phyloP scores from a whole-genome alignment of 1,140 invertebrate genomes.

The Steinernema khuongi region DNA sequence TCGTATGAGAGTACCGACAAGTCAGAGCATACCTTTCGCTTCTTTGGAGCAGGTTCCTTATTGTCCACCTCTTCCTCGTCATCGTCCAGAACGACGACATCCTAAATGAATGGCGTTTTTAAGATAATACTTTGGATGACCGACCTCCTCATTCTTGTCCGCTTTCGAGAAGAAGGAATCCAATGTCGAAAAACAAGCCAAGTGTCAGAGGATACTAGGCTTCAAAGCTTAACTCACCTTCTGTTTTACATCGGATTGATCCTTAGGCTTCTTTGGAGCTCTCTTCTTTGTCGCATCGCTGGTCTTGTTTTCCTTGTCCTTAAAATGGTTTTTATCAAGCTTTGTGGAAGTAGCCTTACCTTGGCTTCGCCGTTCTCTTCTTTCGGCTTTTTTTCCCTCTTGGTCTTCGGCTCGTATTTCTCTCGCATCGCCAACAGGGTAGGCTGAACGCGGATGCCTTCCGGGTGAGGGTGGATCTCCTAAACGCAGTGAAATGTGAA shows the following conservation, averaged over 20 bases:
- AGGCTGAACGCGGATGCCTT: constrained; percentile 29
- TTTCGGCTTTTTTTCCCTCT: neutral
- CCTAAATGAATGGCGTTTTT: neutral
- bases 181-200: neutral
- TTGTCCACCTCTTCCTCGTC: too few species aligned
- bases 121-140: too few species aligned
- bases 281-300: neutral
- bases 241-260: neutral
- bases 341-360: neutral
- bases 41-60: too few species aligned
- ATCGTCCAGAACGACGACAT: neutral
- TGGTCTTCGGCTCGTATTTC: constrained; percentile 28
- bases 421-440: constrained; percentile 28
- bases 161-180: neutral
- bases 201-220: too few species aligned
- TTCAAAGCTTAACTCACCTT: neutral
- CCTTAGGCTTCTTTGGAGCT: neutral
- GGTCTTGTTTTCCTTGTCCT: neutral
- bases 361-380: neutral
- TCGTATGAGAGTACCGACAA: too few species aligned
- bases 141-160: neutral
- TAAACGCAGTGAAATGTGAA: constrained; percentile 1
- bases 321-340: neutral
- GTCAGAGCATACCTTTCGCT: too few species aligned
- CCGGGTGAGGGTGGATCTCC: constrained; percentile 17